These are phyloP conservation scores for Arizona elegans DNA, from an alignment of 2,113 vertebrate genomes.

Conservation along the genomic window DNA sequence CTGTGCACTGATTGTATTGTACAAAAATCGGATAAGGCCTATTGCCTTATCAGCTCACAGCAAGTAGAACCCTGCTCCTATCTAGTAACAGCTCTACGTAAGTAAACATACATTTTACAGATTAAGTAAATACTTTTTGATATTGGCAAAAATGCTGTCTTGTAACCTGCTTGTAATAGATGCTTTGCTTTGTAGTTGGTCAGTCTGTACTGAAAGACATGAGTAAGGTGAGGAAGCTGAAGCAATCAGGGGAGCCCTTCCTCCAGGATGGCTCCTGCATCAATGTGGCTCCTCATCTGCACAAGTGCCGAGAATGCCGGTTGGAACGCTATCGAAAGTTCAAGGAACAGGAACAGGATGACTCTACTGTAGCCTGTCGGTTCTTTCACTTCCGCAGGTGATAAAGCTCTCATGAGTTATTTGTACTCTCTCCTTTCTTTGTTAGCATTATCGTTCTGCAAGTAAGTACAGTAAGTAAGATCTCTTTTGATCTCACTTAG, in stretches of 20 bases:
- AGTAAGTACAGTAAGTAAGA: neutral
- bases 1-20: neutral
- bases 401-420: no score
- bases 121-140: neutral
- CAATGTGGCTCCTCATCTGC: conserved; percentile 95
- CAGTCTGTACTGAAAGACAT: conserved; percentile 95
- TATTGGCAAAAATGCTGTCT: conserved; percentile 10
- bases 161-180: conserved; percentile 36
- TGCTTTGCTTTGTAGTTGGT: conserved; percentile 76
- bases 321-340: conserved; percentile 95
- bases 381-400: conserved; percentile 99
- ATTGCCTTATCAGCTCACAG: neutral
- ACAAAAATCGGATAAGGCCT: neutral
- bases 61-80: neutral
- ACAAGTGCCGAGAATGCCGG: conserved; percentile 97
- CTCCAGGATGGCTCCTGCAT: conserved; percentile 98
- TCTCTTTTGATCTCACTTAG: neutral
- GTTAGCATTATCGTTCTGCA: neutral
- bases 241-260: conserved; percentile 96
- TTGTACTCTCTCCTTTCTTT: neutral
- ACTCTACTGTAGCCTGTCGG: conserved; percentile 94
- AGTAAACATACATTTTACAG: neutral
- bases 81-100: neutral
- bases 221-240: conserved; percentile 93
- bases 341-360: conserved; percentile 91